Conservation (phyloP, 2,888 invertebrate genomes). For the Hirudinaria manillensis region DNA sequence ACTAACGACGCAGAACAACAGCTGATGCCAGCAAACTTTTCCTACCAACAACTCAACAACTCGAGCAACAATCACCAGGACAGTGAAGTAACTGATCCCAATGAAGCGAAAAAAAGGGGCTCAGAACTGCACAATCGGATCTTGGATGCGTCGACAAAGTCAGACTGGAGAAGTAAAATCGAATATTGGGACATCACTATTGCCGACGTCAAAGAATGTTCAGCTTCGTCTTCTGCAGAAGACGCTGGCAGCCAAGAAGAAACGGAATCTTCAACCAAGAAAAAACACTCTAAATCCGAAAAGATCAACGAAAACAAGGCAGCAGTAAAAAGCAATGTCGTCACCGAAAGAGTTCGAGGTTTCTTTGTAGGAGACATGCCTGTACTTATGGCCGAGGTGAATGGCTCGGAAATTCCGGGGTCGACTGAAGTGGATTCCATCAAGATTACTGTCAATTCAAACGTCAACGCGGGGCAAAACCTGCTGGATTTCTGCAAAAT, state of each 20-base stretch:
- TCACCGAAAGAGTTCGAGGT: neutral
- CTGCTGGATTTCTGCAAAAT: neutral
- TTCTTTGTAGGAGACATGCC: neutral
- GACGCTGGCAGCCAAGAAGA: neutral
- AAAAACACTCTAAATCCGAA: neutral
- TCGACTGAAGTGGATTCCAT: neutral
- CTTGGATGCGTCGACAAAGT: no score
- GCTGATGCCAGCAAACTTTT: no score
- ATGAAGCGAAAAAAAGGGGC: no score
- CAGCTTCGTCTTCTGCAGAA: neutral
- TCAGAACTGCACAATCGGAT: no score
- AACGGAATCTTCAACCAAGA: neutral
- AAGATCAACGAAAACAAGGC: neutral
- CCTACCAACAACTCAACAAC: no score
- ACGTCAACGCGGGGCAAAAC: neutral
- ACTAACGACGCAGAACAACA: no score
- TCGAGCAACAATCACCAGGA: no score
- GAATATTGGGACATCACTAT: constrained; percentile 8
- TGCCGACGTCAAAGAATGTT: neutral
- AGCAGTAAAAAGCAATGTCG: neutral
- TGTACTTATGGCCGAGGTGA: neutral
- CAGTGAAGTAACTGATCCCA: no score
- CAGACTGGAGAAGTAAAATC: constrained; percentile 6
- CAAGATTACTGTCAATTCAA: neutral
- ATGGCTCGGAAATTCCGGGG: neutral